Evolutionary conservation across 2,888 invertebrate genomes (phyloP), one percentile per base, ranked within the genome.

Genomic region (Caenorhabditis uteleia): DNA sequence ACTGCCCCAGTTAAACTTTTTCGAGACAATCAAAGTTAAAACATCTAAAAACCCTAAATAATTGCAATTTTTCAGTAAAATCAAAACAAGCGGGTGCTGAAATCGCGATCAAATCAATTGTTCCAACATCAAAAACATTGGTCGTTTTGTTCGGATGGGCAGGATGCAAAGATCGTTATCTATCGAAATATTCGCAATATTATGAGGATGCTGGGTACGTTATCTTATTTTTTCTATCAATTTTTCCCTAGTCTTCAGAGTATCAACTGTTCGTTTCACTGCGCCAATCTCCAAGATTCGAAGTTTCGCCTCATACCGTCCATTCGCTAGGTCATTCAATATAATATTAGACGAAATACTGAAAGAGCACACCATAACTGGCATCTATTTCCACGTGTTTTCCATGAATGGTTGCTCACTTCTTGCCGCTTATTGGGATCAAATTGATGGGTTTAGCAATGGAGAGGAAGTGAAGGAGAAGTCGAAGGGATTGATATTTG

Each of bases 121-220:
- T 60, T 4, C 23, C 44, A 21, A 57, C 48, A 25, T 68, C 64
- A 21, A 61, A 58, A 26, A 64, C 90, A 34, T 88, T 90, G 44
- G 88, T 91, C 27, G 84, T 90, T 62, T 84, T 91, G 66, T 87
- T 91, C 64, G 91, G 91, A 31, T 91, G 91, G 91, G 90, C 90
- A 46, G 91, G 91, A 34, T 90, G 90, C 83, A 87, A 89, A 83
- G 90, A 91, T 84, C 88, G 89, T 80, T 89, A 91, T 84, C 84
- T 91, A 50, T 88, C 89, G 74, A 91, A 91, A 83, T 91, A 91
- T 84, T 89, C 90, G 42, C 88, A 89, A 75, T 89, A 90, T 60
- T 91, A 91, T 82, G 89, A 90, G 79, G 88, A 90, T 59, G 87
- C 88, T 78, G 90, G 90, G 90, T 90, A 84, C 85, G 86, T 56